These are phyloP conservation scores for Polylopha cassiicola DNA, from an alignment of 2,888 invertebrate genomes.

Conservation along the genomic window DNA sequence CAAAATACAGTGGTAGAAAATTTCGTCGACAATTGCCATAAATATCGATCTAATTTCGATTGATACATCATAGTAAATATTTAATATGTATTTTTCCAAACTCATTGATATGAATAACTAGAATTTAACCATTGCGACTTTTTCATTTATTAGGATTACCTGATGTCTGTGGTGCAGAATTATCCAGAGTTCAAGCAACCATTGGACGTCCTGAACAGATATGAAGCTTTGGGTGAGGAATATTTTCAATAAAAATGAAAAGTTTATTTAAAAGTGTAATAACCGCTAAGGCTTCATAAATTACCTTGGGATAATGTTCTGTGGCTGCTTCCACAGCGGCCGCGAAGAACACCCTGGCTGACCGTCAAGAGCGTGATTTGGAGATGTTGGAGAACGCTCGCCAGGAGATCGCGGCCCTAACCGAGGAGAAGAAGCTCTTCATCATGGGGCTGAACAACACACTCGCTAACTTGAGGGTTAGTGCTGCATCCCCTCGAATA, in stretches of 20 bases:
- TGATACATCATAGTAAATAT: too few species aligned
- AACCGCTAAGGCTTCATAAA: too few species aligned
- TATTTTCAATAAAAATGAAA: not conserved
- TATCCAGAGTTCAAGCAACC: constrained; percentile 77
- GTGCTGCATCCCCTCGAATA: too few species aligned
- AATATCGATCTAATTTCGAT: too few species aligned
- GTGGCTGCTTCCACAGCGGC: constrained; percentile 48
- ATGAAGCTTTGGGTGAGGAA: constrained; percentile 74
- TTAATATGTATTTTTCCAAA: too few species aligned
- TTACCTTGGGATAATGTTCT: not conserved
- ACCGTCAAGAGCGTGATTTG: constrained; percentile 74
- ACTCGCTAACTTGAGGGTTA: constrained; percentile 74
- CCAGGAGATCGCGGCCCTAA: constrained; percentile 75
- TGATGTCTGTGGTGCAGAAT: constrained; percentile 74
- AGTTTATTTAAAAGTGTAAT: not conserved
- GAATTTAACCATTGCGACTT: too few species aligned
- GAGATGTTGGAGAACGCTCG: constrained; percentile 76
- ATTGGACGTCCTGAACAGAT: constrained; percentile 79
- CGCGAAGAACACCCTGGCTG: constrained; percentile 74
- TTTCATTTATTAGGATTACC: constrained; percentile 64
- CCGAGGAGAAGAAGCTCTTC: constrained; percentile 78
- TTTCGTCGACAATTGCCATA: too few species aligned
- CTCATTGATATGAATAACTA: too few species aligned
- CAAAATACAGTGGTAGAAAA: too few species aligned
- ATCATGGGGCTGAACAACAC: constrained; percentile 81